These are phyloP conservation scores for Microtus oregoni DNA, from an alignment of 2,113 vertebrate species.

Conservation along the genomic window DNA sequence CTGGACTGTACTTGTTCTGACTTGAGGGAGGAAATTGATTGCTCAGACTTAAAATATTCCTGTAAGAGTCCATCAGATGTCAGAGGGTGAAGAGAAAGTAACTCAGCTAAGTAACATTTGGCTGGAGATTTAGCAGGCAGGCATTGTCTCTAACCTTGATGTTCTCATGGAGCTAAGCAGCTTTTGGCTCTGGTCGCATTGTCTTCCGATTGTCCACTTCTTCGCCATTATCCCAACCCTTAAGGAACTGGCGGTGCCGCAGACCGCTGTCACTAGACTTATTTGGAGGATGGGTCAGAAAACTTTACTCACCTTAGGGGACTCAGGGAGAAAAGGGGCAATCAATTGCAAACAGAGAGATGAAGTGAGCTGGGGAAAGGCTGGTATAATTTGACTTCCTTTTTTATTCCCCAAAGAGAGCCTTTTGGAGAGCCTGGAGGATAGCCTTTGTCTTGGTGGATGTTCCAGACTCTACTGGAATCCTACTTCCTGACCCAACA, in stretches of 20 bases:
- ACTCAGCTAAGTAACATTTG: constrained; percentile 36
- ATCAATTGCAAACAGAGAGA: not conserved
- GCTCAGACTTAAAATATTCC: constrained; percentile 2
- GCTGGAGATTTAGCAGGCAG: not conserved
- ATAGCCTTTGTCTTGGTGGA: not conserved
- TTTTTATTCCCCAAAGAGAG: not conserved
- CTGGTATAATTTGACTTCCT: constrained; percentile 44
- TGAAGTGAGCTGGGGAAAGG: not conserved
- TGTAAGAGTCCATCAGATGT: not conserved
- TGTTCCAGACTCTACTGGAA: not conserved
- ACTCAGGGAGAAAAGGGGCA: not conserved
- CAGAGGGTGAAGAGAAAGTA: constrained; percentile 34
- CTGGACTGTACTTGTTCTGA: not conserved
- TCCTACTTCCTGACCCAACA: not conserved
- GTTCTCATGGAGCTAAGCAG: constrained; percentile 11
- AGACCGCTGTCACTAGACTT: not conserved
- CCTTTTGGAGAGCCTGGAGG: not conserved
- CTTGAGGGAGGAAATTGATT: constrained; percentile 5
- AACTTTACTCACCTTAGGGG: not conserved
- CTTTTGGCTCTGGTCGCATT: not conserved
- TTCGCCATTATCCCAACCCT: not conserved
- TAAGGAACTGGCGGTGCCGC: not conserved
- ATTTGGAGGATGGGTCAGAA: constrained; percentile 40
- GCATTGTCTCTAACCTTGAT: not conserved
- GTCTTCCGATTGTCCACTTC: not conserved